Base-by-base conservation (phyloP, 1,140 invertebrate genomes). In the Aleiodes sp. region DNA sequence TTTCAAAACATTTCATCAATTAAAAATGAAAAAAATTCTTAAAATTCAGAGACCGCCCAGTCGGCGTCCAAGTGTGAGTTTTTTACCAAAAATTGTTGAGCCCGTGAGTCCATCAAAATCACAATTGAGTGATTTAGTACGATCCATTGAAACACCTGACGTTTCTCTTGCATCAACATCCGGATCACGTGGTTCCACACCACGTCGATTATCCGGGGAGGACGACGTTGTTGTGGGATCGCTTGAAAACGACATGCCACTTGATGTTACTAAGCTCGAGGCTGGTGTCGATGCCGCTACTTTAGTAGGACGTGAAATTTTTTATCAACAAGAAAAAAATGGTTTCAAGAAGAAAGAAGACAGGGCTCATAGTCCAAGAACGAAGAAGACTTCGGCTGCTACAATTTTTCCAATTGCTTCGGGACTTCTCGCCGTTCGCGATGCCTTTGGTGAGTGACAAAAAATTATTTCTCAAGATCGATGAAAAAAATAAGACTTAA, bases 361-460 rank as follows among this genome's bases (percentile, higher is more conserved):
- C 4, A 65, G 24, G 3, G 57, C 14, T 4, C 73, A 43, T 14
- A 76, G 77, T 39, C 76, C 81, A 0, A 80, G 64, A 21, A 8
- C 39, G 41, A n/a, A 77, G 67, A 33, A 79, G 70, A 68, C 72
- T 3, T 78, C 80, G 1, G 74, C 70, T 26, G 60, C 78, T 41
- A 80, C 76, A 16, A 73, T 85, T 19, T 78, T 80, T 46, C 80
- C 83, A 0, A 62, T 70, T 1, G 76, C 73, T 4, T 57, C 73
- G 9, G 77, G 67, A 33, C 28, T 59, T 24, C 8, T 80, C 7
- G 70, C 76, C 7, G 78, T 74, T 2, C 71, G 78, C 16, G 82
- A 85, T 43, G 80, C 81, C 4, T 85, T 85, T 26, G 83, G 83
- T 85, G 46, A 79, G 28, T 59, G 4, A 33, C 9, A 37, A 37